These are phyloP conservation scores for Otocyon megalotis DNA, from an alignment of 2,113 vertebrate species.

Conservation along the genomic window DNA sequence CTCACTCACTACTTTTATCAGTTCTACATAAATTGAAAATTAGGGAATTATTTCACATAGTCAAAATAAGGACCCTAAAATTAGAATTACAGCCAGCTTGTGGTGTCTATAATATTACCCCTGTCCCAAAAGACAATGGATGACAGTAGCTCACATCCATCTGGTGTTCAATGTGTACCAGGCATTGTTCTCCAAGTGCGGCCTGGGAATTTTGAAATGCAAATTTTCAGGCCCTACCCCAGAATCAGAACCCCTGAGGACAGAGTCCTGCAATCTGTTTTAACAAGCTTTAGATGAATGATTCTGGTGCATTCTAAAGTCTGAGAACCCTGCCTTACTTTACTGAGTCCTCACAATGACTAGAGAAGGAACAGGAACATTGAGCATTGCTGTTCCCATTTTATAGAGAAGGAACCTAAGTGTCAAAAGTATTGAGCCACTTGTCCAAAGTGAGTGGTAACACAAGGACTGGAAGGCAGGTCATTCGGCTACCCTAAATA, in stretches of 20 bases:
- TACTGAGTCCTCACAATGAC: not conserved
- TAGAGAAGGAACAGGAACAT: not conserved
- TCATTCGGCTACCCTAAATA: not conserved
- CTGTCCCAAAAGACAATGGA: not conserved
- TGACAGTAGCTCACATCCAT: not conserved
- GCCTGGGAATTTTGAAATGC: not conserved
- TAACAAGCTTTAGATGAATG: not conserved
- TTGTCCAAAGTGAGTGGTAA: not conserved
- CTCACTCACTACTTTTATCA: not conserved
- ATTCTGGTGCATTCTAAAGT: not conserved
- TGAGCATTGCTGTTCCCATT: not conserved
- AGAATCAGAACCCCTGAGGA: not conserved
- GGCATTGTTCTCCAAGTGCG: not conserved
- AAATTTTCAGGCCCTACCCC: not conserved
- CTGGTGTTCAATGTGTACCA: not conserved
- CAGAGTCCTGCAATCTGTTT: not conserved
- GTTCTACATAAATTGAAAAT: conserved; percentile 29
- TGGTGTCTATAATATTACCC: not conserved
- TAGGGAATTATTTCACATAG: not conserved
- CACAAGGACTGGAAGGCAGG: not conserved
- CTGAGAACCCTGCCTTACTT: not conserved
- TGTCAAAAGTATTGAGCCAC: not conserved
- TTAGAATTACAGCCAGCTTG: not conserved
- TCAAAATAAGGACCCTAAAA: not conserved
- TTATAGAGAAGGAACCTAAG: not conserved